Percentiles rank a stretch among this genome's conserved stretches.
Evolutionary conservation across 2,113 vertebrate genomes (phyloP).

Genomic region (Dasyurus viverrinus): DNA sequence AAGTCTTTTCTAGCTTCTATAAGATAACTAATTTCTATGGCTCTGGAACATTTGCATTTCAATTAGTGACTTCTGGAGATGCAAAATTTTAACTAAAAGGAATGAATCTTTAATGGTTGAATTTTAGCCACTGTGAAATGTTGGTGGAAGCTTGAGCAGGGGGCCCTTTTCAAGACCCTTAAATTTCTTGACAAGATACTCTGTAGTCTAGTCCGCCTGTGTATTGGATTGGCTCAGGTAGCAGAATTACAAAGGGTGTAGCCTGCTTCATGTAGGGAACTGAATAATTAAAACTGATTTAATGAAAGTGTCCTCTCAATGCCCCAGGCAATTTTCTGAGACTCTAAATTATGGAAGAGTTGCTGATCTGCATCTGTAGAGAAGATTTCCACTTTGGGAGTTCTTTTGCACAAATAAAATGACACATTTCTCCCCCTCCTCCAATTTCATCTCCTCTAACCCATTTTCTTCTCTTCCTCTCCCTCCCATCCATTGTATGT

Average conservation of each 20-base stretch:
- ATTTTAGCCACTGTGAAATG: neutral
- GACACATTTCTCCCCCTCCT: neutral
- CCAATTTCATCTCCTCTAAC: neutral
- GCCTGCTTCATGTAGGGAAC: neutral
- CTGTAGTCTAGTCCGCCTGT: neutral
- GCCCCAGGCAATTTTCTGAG: neutral
- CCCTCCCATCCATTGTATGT: neutral
- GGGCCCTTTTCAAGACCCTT: neutral
- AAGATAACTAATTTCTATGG: neutral
- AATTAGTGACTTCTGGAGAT: neutral
- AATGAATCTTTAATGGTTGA: neutral
- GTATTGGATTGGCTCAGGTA: fast-evolving
- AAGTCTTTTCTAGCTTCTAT: neutral
- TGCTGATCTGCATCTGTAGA: neutral
- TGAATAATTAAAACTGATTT: fast-evolving
- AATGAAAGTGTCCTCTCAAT: fast-evolving
- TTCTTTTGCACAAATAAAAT: neutral
- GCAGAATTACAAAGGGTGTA: fast-evolving
- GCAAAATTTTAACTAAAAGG: neutral
- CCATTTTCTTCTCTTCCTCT: neutral
- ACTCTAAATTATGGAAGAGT: neutral
- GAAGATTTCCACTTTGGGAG: neutral
- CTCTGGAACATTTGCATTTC: neutral
- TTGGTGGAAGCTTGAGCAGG: neutral
- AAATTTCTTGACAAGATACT: neutral